Evolutionary conservation across 2,888 invertebrate genomes (phyloP).

Genomic region (Pseudococcus jackbeardsleyi): DNA sequence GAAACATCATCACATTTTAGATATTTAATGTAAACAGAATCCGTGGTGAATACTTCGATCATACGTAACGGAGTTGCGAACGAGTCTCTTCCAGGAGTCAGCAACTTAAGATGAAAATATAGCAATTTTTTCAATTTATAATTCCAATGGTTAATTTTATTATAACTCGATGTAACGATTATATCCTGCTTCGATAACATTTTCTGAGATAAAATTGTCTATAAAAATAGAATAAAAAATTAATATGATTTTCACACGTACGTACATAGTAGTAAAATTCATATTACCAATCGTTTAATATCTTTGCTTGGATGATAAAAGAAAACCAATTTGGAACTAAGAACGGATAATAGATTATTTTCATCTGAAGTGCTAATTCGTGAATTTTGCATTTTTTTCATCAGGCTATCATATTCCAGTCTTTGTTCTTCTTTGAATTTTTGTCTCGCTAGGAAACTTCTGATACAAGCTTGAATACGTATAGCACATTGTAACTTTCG

Average conservation of each 20-base stretch:
- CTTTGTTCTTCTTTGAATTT: slow-evolving; percentile 78
- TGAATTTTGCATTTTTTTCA: slow-evolving; percentile 38
- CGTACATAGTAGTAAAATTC: background rate
- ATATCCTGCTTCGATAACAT: slow-evolving; percentile 61
- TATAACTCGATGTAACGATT: slow-evolving; percentile 65
- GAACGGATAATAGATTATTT: slow-evolving; percentile 66
- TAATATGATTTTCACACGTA: background rate
- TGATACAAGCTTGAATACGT: slow-evolving; percentile 84
- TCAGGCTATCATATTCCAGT: slow-evolving; percentile 77
- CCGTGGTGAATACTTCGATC: slow-evolving; percentile 82
- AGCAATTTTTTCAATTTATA: slow-evolving; percentile 70
- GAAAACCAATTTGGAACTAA: slow-evolving; percentile 67
- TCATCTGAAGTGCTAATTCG: background rate
- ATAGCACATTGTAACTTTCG: slow-evolving; percentile 82
- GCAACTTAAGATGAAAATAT: slow-evolving; percentile 67
- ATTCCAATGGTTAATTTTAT: slow-evolving; percentile 70
- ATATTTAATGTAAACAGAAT: slow-evolving; percentile 65
- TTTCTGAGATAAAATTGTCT: slow-evolving; percentile 66
- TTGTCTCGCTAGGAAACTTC: slow-evolving; percentile 82
- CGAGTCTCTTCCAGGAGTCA: slow-evolving; percentile 70
- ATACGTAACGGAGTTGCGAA: slow-evolving; percentile 83
- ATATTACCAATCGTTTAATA: slow-evolving; percentile 65
- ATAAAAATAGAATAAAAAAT: slow-evolving; percentile 3
- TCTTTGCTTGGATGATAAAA: slow-evolving; percentile 65
- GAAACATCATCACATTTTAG: slow-evolving; percentile 44